Conservation (phyloP, 2,113 vertebrate genomes). For the Leuciscus idus region DNA sequence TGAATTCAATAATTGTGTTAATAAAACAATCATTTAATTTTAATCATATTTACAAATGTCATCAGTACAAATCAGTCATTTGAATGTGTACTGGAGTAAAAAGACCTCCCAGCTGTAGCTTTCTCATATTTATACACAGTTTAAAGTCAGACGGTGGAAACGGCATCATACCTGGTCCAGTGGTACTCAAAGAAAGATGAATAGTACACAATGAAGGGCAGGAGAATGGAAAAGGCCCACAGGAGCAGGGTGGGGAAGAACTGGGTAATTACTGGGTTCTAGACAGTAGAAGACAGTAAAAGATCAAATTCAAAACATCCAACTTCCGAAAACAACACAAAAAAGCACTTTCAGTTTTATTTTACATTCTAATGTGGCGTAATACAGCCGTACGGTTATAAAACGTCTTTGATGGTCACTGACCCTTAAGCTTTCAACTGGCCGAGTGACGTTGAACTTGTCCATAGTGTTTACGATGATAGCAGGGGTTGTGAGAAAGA, state of each 20-base stretch:
- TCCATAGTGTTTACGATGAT: constrained; percentile 98
- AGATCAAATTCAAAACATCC: constrained; percentile 43
- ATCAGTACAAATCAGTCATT: neutral
- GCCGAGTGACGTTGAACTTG: constrained; percentile 94
- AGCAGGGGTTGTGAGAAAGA: constrained; percentile 97
- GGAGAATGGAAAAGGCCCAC: constrained; percentile 91
- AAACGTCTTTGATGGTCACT: constrained; percentile 49
- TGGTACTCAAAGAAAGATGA: constrained; percentile 93
- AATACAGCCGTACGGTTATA: neutral
- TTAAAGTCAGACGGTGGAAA: constrained; percentile 32
- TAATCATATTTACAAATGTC: neutral
- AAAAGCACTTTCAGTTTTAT: constrained; percentile 12
- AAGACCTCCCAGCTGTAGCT: neutral
- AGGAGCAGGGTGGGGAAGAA: constrained; percentile 94
- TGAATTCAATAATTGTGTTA: neutral
- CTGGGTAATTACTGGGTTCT: constrained; percentile 95
- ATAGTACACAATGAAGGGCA: constrained; percentile 95
- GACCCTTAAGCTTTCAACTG: constrained; percentile 90
- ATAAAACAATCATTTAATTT: neutral
- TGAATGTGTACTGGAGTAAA: neutral
- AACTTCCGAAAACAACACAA: neutral
- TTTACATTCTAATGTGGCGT: constrained; percentile 23
- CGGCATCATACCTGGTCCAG: constrained; percentile 88
- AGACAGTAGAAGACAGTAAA: constrained; percentile 51
- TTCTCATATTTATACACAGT: neutral